Percentiles rank a stretch among this genome's conserved stretches.
These are phyloP conservation scores for Erebia ligea DNA, from an alignment of 2,888 invertebrate genomes.

Conservation along the genomic window DNA sequence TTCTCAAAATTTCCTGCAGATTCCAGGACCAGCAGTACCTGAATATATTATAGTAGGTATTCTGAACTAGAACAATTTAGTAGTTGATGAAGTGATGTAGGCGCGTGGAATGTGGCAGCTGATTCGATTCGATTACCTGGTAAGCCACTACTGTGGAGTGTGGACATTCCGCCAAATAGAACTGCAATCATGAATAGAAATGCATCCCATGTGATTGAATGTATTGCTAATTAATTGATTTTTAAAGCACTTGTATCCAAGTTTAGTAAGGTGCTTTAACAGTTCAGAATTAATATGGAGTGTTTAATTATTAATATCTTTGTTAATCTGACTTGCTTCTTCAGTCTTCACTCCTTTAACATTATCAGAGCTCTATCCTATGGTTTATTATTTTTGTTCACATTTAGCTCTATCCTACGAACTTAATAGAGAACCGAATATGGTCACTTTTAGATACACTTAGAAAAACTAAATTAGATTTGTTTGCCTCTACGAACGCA, in stretches of 20 bases:
- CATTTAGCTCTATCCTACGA: no score
- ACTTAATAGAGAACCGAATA: no score
- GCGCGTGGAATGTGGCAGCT: slow-evolving; percentile 35
- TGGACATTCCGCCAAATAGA: slow-evolving; percentile 30
- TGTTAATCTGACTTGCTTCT: background rate
- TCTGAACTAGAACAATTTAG: slow-evolving; percentile 27
- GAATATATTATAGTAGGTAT: slow-evolving; percentile 2
- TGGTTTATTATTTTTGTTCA: no score
- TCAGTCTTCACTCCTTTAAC: background rate
- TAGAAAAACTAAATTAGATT: no score
- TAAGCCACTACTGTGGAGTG: slow-evolving; percentile 27
- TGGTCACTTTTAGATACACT: no score
- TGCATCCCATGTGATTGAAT: slow-evolving; percentile 27
- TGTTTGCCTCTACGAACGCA: no score
- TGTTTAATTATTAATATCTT: background rate
- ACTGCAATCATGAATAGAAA: slow-evolving; percentile 21
- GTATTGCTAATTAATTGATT: slow-evolving; percentile 23
- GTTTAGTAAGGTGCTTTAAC: background rate
- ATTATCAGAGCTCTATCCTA: no score
- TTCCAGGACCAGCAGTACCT: background rate
- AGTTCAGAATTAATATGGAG: background rate
- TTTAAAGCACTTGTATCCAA: slow-evolving; percentile 16
- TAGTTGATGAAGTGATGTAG: slow-evolving; percentile 37
- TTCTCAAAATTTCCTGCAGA: no score
- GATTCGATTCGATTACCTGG: slow-evolving; percentile 39